A percentile compares a stretch with the other conserved stretches of the same genome.
These are phyloP conservation scores for Amphilophus citrinellus DNA, from an alignment of 2,113 vertebrate species.

Conservation along the genomic window DNA sequence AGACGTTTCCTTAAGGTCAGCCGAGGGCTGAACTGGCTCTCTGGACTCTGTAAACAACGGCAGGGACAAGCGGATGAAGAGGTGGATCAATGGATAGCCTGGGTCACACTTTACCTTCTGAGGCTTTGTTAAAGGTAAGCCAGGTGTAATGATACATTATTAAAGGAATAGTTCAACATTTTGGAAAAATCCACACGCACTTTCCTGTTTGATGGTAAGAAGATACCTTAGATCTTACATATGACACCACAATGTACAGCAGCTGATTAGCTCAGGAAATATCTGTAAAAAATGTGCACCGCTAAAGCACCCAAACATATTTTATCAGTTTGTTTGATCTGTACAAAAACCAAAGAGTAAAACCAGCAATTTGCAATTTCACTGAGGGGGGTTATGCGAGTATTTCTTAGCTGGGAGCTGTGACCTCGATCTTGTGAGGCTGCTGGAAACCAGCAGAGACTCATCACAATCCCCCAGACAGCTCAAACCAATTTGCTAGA, in stretches of 20 bases:
- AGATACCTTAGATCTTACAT: not conserved
- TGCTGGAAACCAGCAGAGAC: not conserved
- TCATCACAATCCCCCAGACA: not conserved
- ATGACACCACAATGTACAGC: not conserved
- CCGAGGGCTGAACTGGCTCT: conserved; percentile 87
- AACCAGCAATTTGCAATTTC: not conserved
- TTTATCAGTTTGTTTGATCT: not conserved
- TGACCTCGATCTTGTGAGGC: not conserved
- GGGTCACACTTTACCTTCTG: conserved; percentile 11
- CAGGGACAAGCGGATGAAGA: conserved; percentile 57
- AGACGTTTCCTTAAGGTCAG: conserved; percentile 93
- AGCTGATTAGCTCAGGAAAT: not conserved
- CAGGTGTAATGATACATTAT: not conserved
- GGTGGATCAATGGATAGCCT: conserved; percentile 10
- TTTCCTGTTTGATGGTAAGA: not conserved
- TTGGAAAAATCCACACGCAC: not conserved
- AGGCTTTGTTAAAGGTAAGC: not conserved
- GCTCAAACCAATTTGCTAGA: conserved; percentile 10
- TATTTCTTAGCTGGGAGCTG: not conserved
- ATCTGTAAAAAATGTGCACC: not conserved
- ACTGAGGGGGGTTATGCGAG: too few relatives aligned
- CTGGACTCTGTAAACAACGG: conserved; percentile 79
- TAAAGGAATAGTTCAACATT: not conserved
- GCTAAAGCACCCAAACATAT: not conserved
- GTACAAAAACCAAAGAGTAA: rapidly evolving